Base-by-base conservation (phyloP, 2,113 vertebrate species). In the Catagonus wagneri region DNA sequence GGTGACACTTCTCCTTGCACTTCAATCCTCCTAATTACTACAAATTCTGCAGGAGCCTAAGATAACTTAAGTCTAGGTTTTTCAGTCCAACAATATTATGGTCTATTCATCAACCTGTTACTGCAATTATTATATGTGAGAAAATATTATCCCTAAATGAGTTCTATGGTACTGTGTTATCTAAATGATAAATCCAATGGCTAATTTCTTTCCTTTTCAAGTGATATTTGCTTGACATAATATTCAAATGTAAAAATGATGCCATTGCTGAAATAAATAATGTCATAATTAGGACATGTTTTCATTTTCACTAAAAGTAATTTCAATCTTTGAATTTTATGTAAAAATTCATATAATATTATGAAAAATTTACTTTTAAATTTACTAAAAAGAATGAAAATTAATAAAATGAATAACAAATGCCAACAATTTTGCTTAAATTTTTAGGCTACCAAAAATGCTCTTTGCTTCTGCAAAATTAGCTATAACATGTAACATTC, bases 401-500 rank as follows among this genome's bases (percentile, higher is more conserved):
- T 81, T 83, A 94, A 91, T 10, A 83, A 95, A 71, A 44, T 87
- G 12, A 76, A 92, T 25, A 83, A 95, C 34, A 93, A 83, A 92
- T 74, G 13, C 13, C 56, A 94, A 65, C 60, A 83, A 95, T 88
- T 97, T 94, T 84, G 7, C 32, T 81, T 88, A 83, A 75, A 83
- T 36, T 29, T 95, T 91, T 71, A 76, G 12, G 9, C 44, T 74
- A 78, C 56, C 36, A 87, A 68, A 92, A 78, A 90, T 89, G 87
- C 22, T 88, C 58, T 80, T 83, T 94, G 72, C n/a, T 94, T 94
- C 93, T 95, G 16, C 52, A 90, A 97, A 95, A 90, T 50, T 90
- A 58, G 11, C 80, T 86, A 79, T 34, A 93, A 75, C 5, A 93
- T 13, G 85, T 84, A 92, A 81, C 80, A 88, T 93, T 95, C 50